Conservation (phyloP, 1,140 invertebrate species). For the Grapholita molesta region DNA sequence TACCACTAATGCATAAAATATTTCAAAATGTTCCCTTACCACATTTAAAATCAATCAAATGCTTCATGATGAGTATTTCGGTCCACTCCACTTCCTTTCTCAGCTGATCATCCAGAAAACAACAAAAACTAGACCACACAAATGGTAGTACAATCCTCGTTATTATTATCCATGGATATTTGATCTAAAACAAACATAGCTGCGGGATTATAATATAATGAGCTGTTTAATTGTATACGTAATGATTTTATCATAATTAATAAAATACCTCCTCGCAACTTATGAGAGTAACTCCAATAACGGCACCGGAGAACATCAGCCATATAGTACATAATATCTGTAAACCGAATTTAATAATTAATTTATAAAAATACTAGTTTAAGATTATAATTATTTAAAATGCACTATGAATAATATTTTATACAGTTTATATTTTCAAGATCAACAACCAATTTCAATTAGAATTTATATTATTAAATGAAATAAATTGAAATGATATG, state of each 20-base stretch:
- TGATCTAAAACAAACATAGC: slow-evolving; percentile 35
- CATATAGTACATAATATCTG: slow-evolving; percentile 54
- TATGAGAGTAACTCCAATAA: slow-evolving; percentile 46
- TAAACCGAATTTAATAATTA: too few relatives aligned
- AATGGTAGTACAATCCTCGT: slow-evolving; percentile 36
- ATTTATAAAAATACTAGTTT: too few relatives aligned
- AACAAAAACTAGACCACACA: slow-evolving; percentile 43
- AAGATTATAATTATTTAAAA: too few relatives aligned
- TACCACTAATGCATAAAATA: slow-evolving; percentile 14
- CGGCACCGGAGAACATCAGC: slow-evolving; percentile 55
- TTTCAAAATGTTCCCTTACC: slow-evolving; percentile 36
- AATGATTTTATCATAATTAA: too few relatives aligned
- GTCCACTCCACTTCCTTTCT: slow-evolving; percentile 45
- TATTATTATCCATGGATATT: slow-evolving; percentile 35
- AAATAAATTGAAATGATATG: too few relatives aligned
- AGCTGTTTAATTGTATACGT: too few relatives aligned
- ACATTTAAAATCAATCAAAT: slow-evolving; percentile 51
- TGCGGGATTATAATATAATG: too few relatives aligned
- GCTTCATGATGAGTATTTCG: slow-evolving; percentile 51
- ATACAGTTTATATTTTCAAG: too few relatives aligned
- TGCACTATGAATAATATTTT: too few relatives aligned
- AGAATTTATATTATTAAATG: too few relatives aligned
- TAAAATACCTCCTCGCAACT: slow-evolving; percentile 32
- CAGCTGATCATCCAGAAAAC: slow-evolving; percentile 45
- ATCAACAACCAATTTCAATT: too few relatives aligned